These are phyloP conservation scores for Scolopax bukidnonensis DNA, from an alignment of 2,797 vertebrate species.

Conservation along the genomic window DNA sequence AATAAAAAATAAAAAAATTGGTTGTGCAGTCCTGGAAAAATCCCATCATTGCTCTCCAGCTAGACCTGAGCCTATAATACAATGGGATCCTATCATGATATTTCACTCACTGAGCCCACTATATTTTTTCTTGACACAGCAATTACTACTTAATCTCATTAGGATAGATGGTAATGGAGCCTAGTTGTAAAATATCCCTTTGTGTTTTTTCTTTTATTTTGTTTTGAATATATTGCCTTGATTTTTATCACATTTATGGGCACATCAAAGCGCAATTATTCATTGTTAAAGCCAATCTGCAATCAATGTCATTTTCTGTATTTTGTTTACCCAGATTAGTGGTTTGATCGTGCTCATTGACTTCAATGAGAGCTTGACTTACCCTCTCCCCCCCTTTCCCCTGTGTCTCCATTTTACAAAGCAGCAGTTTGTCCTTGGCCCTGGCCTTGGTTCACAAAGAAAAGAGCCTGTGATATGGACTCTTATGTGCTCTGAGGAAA, in stretches of 20 bases:
- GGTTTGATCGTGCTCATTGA: conserved; percentile 50
- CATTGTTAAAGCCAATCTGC: conserved; percentile 78
- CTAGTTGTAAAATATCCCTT: conserved; percentile 80
- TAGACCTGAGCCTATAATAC: neutral
- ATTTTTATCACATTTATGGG: conserved; percentile 77
- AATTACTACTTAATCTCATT: conserved; percentile 80
- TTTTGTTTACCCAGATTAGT: conserved; percentile 69
- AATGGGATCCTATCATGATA: conserved; percentile 6
- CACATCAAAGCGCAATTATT: conserved; percentile 77
- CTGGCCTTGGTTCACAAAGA: conserved; percentile 8
- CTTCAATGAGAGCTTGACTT: conserved; percentile 33
- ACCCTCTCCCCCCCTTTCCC: neutral
- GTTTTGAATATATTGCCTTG: conserved; percentile 76
- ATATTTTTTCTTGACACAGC: conserved; percentile 78
- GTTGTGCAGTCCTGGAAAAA: conserved; percentile 1
- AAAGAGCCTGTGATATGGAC: neutral
- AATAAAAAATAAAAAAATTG: neutral
- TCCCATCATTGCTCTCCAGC: neutral
- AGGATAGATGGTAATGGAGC: conserved; percentile 76
- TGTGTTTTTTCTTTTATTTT: conserved; percentile 78
- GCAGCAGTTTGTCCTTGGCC: conserved; percentile 40
- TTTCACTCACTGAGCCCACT: conserved; percentile 56
- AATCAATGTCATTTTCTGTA: conserved; percentile 77
- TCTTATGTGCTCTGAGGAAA: neutral
- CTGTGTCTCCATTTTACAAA: neutral